phyloP scores from a whole-genome alignment of 2,888 invertebrate genomes.

The Mechanitis mazaeus region DNA sequence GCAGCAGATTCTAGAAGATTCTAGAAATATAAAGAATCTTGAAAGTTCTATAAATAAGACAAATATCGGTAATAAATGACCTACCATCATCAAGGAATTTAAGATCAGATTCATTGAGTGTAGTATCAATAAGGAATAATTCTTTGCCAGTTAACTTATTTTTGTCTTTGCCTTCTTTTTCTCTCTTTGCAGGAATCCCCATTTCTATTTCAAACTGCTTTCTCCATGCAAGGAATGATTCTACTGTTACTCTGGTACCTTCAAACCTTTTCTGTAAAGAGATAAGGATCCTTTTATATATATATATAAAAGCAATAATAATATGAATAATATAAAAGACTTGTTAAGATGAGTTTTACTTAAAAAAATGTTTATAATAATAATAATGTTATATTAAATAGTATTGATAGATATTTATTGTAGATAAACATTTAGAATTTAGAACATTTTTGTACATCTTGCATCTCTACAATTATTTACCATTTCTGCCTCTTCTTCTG shows the following conservation, averaged over 20 bases:
- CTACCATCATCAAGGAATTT: conserved; percentile 93
- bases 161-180: conserved; percentile 82
- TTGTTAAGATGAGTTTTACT: too few relatives aligned
- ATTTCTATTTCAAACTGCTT: conserved; percentile 93
- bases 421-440: too few relatives aligned
- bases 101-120: conserved; percentile 96
- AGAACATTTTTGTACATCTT: neutral
- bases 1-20: too few relatives aligned
- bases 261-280: conserved; percentile 90
- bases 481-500: conserved; percentile 92
- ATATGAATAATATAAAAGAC: too few relatives aligned
- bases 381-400: too few relatives aligned
- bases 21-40: too few relatives aligned
- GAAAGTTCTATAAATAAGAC: neutral
- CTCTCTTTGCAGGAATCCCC: conserved; percentile 83
- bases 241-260: conserved; percentile 96
- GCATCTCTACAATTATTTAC: conserved; percentile 56
- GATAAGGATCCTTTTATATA: too few relatives aligned
- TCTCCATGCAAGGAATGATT: conserved; percentile 97
- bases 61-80: conserved; percentile 20
- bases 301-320: too few relatives aligned
- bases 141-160: conserved; percentile 95
- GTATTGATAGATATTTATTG: too few relatives aligned
- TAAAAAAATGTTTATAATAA: too few relatives aligned
- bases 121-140: conserved; percentile 93